Base-by-base conservation (phyloP, 2,113 vertebrate species). In the Rutilus rutilus region DNA sequence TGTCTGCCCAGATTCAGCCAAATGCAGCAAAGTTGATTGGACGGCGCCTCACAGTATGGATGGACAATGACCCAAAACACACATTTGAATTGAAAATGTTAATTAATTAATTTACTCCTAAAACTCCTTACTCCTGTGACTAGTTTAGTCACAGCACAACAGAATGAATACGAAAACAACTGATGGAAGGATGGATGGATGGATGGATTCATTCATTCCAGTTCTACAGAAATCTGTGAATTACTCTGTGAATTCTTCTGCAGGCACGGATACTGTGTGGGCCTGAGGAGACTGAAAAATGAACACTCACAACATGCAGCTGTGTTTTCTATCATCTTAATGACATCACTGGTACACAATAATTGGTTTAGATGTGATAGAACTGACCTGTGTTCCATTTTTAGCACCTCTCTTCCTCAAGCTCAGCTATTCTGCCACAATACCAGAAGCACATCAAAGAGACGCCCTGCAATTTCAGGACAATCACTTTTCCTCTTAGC, bases 371-470 rank as follows among this genome's bases (percentile, higher is more conserved):
- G 52, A 79, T 60, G 30, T 75, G 33, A 33, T 54, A 17, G 27
- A 64, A 78, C 62, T 67, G 75, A 69, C 45, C 64, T 11, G 60
- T 11, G 50, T 65, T 69, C 23, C 45, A 21, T 67, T 50, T 80
- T 82, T 67, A 50, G 42, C 45, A 23, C n/a, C 27, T 27, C 23
- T 36, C 54, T 80, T 75, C 45, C 64, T 30, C 71, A 76, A 67
- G 71, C 60, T n/a, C 69, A 67, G 78, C n/a, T 81, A 59, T 62
- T 81, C 59, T 79, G 52, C n/a, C 54, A 47, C 27, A 80, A 25
- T 50, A 82, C 11, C 33, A 73, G 77, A 73, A 80, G 25, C 23
- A 4, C 64, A 80, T 81, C 36, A 86, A 74, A 86, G 62, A 64
- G 45, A 67, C 5, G 23, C 23, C 17, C n/a, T 52, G 25, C 79